phyloP scores from a whole-genome alignment of 2,888 invertebrate species.

The Taenaris catops region DNA sequence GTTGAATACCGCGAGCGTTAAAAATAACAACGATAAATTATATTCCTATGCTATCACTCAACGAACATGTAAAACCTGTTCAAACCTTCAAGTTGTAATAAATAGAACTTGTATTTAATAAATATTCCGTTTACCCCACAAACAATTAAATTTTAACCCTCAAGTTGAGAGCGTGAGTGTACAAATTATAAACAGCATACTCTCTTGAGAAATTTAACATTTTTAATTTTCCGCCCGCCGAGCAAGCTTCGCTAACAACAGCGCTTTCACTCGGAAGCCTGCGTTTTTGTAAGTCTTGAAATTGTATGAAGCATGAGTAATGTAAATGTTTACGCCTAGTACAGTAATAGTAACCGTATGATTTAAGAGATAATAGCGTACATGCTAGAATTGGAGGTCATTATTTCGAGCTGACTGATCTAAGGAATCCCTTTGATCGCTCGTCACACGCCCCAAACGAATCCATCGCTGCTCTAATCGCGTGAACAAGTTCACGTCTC shows the following conservation, averaged over 20 bases:
- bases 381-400: slow-evolving; percentile 40
- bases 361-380: slow-evolving; percentile 42
- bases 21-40: too few relatives aligned
- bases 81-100: too few relatives aligned
- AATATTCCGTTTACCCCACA: slow-evolving; percentile 17
- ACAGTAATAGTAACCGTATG: too few relatives aligned
- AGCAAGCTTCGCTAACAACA: slow-evolving; percentile 52
- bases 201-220: slow-evolving; percentile 45
- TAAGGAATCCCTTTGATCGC: slow-evolving; percentile 50
- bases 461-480: slow-evolving; percentile 43
- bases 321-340: slow-evolving; percentile 43
- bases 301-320: slow-evolving; percentile 36
- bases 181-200: slow-evolving; percentile 41
- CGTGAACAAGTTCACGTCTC: slow-evolving; percentile 34
- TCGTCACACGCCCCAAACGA: slow-evolving; percentile 43
- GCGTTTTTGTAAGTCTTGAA: slow-evolving; percentile 22
- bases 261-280: slow-evolving; percentile 41
- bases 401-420: slow-evolving; percentile 44
- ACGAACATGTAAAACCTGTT: too few relatives aligned
- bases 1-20: too few relatives aligned
- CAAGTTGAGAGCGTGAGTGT: slow-evolving; percentile 41
- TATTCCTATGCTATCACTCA: too few relatives aligned
- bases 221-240: slow-evolving; percentile 66
- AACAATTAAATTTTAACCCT: slow-evolving; percentile 39
- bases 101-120: slow-evolving; percentile 17